phyloP scores from a whole-genome alignment of 1,140 invertebrate species.

The Cherax quadricarinatus region DNA sequence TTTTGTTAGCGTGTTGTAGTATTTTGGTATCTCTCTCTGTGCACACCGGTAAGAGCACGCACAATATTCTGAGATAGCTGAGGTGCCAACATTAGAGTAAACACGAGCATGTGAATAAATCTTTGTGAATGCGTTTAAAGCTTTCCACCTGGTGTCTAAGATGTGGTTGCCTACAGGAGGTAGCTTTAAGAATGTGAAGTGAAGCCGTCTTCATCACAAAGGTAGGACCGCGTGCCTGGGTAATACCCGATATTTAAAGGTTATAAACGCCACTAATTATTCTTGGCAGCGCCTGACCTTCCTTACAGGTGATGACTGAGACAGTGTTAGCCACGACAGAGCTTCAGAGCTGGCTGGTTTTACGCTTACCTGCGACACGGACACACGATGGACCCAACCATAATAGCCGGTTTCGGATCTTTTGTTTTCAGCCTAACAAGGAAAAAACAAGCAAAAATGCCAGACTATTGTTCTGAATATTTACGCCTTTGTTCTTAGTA shows the following conservation, averaged over 20 bases:
- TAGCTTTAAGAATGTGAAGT: neutral
- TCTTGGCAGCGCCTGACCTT: neutral
- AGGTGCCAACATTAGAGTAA: too few relatives aligned
- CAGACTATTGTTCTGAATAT: neutral
- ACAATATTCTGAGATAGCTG: too few relatives aligned
- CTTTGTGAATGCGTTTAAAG: neutral
- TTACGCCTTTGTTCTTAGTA: neutral
- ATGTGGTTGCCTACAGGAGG: neutral
- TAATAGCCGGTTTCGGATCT: neutral
- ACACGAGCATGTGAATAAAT: neutral
- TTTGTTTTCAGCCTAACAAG: neutral
- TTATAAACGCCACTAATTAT: constrained; percentile 20
- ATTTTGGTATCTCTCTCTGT: neutral
- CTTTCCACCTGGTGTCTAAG: neutral
- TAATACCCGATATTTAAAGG: constrained; percentile 6
- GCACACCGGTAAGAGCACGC: too few relatives aligned
- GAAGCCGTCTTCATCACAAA: neutral
- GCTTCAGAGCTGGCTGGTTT: neutral
- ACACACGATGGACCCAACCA: neutral
- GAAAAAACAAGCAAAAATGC: neutral
- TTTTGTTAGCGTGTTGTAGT: neutral
- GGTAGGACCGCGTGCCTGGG: neutral
- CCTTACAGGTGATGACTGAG: constrained; percentile 3
- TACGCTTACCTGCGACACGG: neutral
- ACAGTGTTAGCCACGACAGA: neutral